Base-by-base conservation (phyloP, 1,140 invertebrate genomes). In the Calosoma granatense region DNA sequence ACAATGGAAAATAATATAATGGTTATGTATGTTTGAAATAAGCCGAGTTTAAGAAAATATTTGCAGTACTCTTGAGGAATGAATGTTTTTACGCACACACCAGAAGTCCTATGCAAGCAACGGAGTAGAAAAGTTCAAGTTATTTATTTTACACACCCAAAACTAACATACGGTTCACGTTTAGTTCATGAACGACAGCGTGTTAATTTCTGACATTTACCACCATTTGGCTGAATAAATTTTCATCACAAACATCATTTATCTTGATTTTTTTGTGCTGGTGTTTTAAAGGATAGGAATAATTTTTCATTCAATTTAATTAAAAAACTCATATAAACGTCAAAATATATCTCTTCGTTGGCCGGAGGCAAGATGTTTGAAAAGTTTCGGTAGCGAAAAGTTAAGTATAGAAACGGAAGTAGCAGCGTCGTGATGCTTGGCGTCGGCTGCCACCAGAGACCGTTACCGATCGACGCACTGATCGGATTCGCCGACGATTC, bases 291-390 rank as follows among this genome's bases (percentile, higher is more conserved):
- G 41, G 41, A 47, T 47, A 17, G 41, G 41, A 47, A 47, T 47
- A 47, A 47, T 47, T 47, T 47, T 47, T 47, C 41, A 47, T 47
- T 47, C 41, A 47, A 47, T 47, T 47, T 47, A 47, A 47, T 47
- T 47, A 47, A 47, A 47, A 47, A 47, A 47, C 41, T 47, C 41
- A 47, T 47, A 47, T 47, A 47, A 47, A 47, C 41, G 41, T 47
- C 41, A 47, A 47, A 47, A 47, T 47, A 47, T 47, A 47, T 47
- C 41, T 47, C 41, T 47, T 3, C 9, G 6, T 3, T 47, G n/a
- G 41, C 41, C 41, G 6, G 6, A 17, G 41, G 41, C 6, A 47
- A 47, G 41, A 47, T 47, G 41, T 47, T 47, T 47, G 41, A 47
- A 47, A 47, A 47, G 41, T 47, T 47, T 47, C 41, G 15, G 17